These are phyloP conservation scores for Aphidius colemani DNA, from an alignment of 2,888 invertebrate genomes.

Conservation along the genomic window DNA sequence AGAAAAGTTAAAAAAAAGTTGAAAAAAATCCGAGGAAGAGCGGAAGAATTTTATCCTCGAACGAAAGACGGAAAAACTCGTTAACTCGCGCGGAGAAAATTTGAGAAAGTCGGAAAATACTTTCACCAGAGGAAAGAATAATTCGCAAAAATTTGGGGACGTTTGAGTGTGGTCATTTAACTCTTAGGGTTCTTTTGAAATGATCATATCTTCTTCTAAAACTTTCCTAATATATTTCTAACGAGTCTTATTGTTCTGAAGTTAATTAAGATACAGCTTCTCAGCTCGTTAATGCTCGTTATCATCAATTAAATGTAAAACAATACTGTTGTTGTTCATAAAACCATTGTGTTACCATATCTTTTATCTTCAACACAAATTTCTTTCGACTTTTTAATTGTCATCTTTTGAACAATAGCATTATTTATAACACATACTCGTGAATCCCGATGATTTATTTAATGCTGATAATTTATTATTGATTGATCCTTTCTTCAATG, in stretches of 20 bases:
- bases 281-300: slow-evolving; percentile 44
- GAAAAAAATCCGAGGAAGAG: no score
- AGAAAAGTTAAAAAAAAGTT: no score
- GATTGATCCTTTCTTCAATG: no score
- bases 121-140: no score
- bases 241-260: background rate
- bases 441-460: slow-evolving; percentile 3
- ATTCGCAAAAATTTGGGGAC: slow-evolving; percentile 56
- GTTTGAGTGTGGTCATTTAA: slow-evolving; percentile 57
- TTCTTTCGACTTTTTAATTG: slow-evolving; percentile 38
- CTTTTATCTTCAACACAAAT: slow-evolving; percentile 48
- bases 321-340: slow-evolving; percentile 39
- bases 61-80: no score
- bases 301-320: slow-evolving; percentile 36
- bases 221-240: slow-evolving; percentile 47
- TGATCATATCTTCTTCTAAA: slow-evolving; percentile 63
- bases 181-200: slow-evolving; percentile 37
- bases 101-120: no score
- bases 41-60: no score
- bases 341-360: slow-evolving; percentile 48
- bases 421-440: slow-evolving; percentile 36
- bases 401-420: slow-evolving; percentile 29
- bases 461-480: background rate
- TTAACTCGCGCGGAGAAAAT: no score
- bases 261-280: slow-evolving; percentile 42